Percentiles rank a stretch among this genome's conserved stretches.
phyloP scores from a whole-genome alignment of 2,113 vertebrate species.

The Corynorhinus townsendii region DNA sequence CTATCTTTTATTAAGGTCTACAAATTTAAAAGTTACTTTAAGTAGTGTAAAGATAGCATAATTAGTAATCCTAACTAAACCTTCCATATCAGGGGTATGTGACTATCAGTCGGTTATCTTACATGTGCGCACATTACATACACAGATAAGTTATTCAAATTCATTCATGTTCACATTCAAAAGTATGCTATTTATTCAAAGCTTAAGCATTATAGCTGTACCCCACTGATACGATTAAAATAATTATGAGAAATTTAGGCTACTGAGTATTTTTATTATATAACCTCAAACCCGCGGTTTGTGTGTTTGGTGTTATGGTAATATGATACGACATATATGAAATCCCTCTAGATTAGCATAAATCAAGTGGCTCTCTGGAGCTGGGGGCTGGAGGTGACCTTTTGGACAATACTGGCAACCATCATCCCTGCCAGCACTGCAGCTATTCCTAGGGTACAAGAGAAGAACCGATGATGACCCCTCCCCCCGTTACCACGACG shows the following conservation, averaged over 20 bases:
- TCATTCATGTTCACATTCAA: not conserved
- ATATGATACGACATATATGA: not conserved
- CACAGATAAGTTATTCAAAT: not conserved
- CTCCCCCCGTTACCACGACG: not conserved
- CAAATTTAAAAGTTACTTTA: not conserved
- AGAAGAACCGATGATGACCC: not conserved
- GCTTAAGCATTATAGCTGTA: not conserved
- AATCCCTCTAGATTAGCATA: not conserved
- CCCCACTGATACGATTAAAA: not conserved
- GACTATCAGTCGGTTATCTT: not conserved
- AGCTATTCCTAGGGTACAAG: not conserved
- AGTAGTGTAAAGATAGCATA: not conserved
- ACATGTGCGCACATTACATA: not conserved
- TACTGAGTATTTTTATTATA: not conserved
- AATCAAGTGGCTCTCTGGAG: not conserved
- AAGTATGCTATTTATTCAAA: conserved; percentile 14
- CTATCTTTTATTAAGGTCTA: not conserved
- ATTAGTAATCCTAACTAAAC: conserved; percentile 4
- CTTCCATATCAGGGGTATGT: not conserved
- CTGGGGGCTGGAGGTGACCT: not conserved
- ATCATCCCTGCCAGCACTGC: not conserved
- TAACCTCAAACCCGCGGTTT: not conserved
- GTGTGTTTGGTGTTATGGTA: not conserved
- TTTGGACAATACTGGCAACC: not conserved
- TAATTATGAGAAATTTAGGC: not conserved